Base-by-base conservation (phyloP, 2,797 vertebrate genomes). In the Caiman crocodilus region DNA sequence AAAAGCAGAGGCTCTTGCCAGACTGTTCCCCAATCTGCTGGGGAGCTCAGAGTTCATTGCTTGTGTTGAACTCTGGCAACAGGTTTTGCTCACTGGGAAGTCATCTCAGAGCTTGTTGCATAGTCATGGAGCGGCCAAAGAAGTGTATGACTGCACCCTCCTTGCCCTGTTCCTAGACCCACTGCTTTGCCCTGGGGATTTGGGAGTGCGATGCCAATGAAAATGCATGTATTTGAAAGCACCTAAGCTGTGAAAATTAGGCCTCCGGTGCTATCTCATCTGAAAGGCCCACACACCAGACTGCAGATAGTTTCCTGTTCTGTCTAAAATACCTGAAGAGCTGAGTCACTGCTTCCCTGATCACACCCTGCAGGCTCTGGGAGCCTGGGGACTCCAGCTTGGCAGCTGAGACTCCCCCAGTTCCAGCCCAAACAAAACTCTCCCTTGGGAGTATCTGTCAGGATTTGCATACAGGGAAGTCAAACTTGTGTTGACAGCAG, bases 301-400 rank as follows among this genome's bases (percentile, higher is more conserved):
- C 25, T 1, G 0, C 59, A 60, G 30, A 2, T 61, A 16, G 13
- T 18, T 17, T 67, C 7, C 7, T 12, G 7, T 56, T 56, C 59
- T 4, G 18, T 17, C 20, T 12, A 2, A 0, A 75, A 6, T 4
- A 2, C 1, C 9, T 7, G 73, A 8, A 0, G 26, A 32, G 26
- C 28, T 79, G 59, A 14, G 60, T 78, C 59, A 73, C 6, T 25
- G 9, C 59, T 21, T 16, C n/a, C 59, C 11, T 21, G 7, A 26
- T 11, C 3, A 2, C 1, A 0, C 25, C 32, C 67, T 6, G 4
- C 14, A 25, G 20, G 42, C 23, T 64, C 20, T 32, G 4, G 11
- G 42, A 84, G 56, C 17, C 11, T 2, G 7, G 65, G 30, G n/a
- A 23, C 26, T 82, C 50, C 80, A 85, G 20, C 9, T 82, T 28